Evolutionary conservation across 2,113 vertebrate species (phyloP).

Genomic region (Craseonycteris thonglongyai): DNA sequence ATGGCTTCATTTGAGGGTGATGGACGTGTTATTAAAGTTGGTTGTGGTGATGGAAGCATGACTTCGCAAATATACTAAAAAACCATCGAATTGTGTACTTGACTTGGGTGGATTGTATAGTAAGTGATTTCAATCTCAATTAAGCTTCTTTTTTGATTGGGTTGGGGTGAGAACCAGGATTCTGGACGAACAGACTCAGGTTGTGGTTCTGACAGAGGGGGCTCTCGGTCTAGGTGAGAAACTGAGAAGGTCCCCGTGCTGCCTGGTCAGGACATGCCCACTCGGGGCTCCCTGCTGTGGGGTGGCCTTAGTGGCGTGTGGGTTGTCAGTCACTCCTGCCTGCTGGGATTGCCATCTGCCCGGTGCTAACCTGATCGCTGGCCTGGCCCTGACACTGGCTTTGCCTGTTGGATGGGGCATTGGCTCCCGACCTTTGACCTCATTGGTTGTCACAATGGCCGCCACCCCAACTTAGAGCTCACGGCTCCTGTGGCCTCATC

Average conservation of each 20-base stretch:
- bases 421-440: background rate
- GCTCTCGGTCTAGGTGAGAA: background rate
- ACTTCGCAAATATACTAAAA: background rate
- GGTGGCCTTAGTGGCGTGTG: background rate
- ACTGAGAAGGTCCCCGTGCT: fast-evolving
- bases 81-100: background rate
- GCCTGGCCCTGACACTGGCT: background rate
- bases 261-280: fast-evolving
- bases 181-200: background rate
- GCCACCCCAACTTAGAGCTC: fast-evolving
- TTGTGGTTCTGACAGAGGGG: background rate
- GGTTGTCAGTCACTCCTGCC: no score
- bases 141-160: background rate
- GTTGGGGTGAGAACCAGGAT: background rate
- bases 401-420: fast-evolving
- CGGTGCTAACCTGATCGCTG: fast-evolving
- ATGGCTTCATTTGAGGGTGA: background rate
- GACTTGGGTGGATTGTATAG: background rate
- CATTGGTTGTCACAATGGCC: fast-evolving
- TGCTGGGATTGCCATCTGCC: background rate
- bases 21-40: background rate
- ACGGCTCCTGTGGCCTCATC: background rate
- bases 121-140: background rate
- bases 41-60: background rate
- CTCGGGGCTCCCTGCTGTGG: background rate